A percentile compares a stretch with the other conserved stretches of the same genome.
These are phyloP conservation scores for Furnarius figulus DNA, from an alignment of 2,113 vertebrate species.

Conservation along the genomic window DNA sequence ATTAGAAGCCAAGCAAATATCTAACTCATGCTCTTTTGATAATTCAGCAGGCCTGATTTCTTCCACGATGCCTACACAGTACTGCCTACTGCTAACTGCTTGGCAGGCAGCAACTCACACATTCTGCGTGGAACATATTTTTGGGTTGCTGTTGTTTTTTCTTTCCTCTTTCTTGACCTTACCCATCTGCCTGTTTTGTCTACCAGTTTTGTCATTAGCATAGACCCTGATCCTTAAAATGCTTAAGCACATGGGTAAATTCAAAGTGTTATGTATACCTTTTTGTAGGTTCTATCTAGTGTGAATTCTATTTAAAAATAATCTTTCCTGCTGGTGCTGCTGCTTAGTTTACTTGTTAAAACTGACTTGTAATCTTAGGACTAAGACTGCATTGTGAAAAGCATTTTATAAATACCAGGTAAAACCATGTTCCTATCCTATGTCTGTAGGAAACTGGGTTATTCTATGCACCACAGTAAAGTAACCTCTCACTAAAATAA, in stretches of 20 bases:
- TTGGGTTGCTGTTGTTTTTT: neutral
- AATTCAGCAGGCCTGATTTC: neutral
- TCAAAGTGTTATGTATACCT: neutral
- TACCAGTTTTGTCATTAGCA: constrained; percentile 7
- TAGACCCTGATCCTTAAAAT: constrained; percentile 2
- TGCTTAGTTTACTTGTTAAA: neutral
- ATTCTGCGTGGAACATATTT: constrained; percentile 54
- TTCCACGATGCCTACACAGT: neutral
- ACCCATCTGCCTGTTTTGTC: constrained; percentile 61
- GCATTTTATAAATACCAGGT: neutral
- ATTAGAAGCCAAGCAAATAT: neutral
- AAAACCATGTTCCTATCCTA: neutral
- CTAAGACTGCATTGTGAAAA: neutral
- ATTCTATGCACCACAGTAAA: neutral
- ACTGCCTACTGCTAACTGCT: constrained; percentile 39
- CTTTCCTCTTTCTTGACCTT: constrained; percentile 40
- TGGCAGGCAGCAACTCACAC: constrained; percentile 52
- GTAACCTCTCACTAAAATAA: neutral
- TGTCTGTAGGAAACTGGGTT: neutral
- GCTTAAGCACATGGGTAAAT: neutral
- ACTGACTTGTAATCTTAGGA: neutral
- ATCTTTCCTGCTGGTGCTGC: neutral
- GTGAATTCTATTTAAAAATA: neutral
- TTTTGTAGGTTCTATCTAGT: neutral
- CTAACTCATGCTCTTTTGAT: neutral